Conservation (phyloP, 1,140 invertebrate genomes). For the Tetraneura akinire region DNA sequence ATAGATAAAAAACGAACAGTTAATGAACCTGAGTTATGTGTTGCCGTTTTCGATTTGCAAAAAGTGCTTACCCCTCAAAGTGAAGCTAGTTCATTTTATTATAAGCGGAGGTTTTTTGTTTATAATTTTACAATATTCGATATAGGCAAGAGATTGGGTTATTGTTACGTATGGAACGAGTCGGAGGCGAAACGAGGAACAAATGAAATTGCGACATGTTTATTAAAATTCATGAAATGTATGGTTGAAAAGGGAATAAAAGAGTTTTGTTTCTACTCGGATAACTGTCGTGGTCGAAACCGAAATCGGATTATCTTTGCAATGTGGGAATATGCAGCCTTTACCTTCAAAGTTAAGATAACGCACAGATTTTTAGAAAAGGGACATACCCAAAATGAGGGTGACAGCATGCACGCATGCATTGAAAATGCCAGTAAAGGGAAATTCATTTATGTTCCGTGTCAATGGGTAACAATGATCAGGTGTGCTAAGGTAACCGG, state of each 20-base stretch:
- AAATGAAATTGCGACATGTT: conserved; percentile 13
- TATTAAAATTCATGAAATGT: neutral
- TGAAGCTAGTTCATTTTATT: no score
- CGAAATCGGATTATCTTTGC: conserved; percentile 3
- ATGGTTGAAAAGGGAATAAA: neutral
- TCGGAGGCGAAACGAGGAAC: conserved; percentile 46
- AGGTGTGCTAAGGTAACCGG: neutral
- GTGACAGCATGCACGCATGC: no score
- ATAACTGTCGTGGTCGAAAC: conserved; percentile 25
- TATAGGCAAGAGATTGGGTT: neutral
- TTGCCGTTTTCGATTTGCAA: no score
- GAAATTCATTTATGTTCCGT: neutral
- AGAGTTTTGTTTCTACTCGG: conserved; percentile 27
- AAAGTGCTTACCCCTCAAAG: no score
- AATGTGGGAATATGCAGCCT: conserved; percentile 6
- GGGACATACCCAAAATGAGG: conserved; percentile 16
- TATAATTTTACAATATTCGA: neutral
- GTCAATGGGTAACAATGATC: neutral
- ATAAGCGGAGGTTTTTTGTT: no score
- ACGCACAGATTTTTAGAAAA: conserved; percentile 10
- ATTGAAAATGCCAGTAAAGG: conserved; percentile 11
- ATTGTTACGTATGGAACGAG: neutral
- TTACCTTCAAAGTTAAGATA: neutral
- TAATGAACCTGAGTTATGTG: no score
- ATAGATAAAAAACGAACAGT: no score